A percentile compares a stretch with the other conserved stretches of the same genome.
Conservation (phyloP, 2,113 vertebrate species). For the Phrynosoma blainvillii region DNA sequence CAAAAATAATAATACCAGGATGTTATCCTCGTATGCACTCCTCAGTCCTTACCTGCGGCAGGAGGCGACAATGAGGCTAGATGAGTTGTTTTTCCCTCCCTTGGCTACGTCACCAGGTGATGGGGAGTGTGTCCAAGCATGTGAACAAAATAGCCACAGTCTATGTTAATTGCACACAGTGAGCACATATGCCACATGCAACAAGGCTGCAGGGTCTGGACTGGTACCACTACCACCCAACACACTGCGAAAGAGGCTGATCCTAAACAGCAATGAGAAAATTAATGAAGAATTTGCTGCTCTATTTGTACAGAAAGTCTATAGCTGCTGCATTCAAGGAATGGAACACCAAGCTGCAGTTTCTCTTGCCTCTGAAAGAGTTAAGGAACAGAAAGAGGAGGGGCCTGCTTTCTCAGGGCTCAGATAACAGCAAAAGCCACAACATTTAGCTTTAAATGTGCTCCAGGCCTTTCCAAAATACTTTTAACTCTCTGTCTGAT, state of each 20-base stretch:
- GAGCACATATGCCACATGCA: background rate
- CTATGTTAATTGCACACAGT: background rate
- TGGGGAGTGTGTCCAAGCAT: background rate
- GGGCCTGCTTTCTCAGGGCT: constrained; percentile 6
- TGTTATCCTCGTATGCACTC: background rate
- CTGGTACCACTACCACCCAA: too few species aligned
- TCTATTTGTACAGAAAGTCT: background rate
- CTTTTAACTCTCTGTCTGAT: background rate
- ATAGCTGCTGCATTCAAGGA: background rate
- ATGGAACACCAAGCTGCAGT: background rate
- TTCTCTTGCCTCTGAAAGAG: constrained; percentile 26
- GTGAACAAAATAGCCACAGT: background rate
- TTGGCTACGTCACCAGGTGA: constrained; percentile 8
- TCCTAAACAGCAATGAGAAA: background rate
- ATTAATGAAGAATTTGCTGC: background rate
- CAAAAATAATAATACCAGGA: background rate
- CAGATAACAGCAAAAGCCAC: constrained; percentile 1
- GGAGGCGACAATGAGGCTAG: background rate
- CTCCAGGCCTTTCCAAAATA: background rate
- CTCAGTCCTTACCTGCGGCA: background rate
- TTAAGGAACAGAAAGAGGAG: constrained; percentile 53
- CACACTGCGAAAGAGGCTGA: background rate
- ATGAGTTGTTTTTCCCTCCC: constrained; percentile 1
- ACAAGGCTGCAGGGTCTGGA: background rate
- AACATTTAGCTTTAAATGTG: background rate